Evolutionary conservation across 1,140 invertebrate genomes (phyloP), one percentile per base, ranked within the genome.

Genomic region (Pogonomyrmex californicus): DNA sequence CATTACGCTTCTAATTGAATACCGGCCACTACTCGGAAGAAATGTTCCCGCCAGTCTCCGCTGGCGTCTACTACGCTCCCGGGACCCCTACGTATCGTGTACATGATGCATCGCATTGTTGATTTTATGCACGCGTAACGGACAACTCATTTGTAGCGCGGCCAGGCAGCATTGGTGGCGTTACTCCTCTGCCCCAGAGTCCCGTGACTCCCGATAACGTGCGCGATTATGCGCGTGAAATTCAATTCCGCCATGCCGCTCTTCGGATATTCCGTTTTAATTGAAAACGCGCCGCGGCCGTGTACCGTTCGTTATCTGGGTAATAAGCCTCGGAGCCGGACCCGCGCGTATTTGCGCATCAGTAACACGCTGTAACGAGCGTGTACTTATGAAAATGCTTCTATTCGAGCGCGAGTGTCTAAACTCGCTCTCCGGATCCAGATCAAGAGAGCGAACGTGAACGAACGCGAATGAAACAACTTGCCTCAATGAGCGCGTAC

Each of bases 1-100:
- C 86, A 77, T 77, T 82, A 79, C 58, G 73, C 86, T 66, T 87
- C 79, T 89, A 89, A 89, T 87, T 89, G 88, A 89, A 89, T 87
- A 78, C 82, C 60, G 56, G 54, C 65, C 54, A 60, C 54, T 51
- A 86, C 66, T 73, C 54, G 38, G 60, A 87, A 82, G 77, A 88
- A 23, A 78, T 60, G 44, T 76, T 54, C 63, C 30, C 79, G 86
- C 33, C 70, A 49, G 44, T 54, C 30, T 54, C 17, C 47, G 81
- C 6, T 73, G 38, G 62, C 49, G 66, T 54, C 77, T 73, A 81
- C 60, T 63, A 62, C 49, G 36, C 60, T 71, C 71, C 73, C 49
- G 66, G 33, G 77, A 68, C 10, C 36, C 38, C 51, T 58, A 9
- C 54, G 66, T 73, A 75, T 83, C 54, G 7, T 23, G 23, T 38